Percentiles rank a stretch among this genome's conserved stretches.
These are phyloP conservation scores for Thunnus thynnus DNA, from an alignment of 2,113 vertebrate genomes.

Conservation along the genomic window DNA sequence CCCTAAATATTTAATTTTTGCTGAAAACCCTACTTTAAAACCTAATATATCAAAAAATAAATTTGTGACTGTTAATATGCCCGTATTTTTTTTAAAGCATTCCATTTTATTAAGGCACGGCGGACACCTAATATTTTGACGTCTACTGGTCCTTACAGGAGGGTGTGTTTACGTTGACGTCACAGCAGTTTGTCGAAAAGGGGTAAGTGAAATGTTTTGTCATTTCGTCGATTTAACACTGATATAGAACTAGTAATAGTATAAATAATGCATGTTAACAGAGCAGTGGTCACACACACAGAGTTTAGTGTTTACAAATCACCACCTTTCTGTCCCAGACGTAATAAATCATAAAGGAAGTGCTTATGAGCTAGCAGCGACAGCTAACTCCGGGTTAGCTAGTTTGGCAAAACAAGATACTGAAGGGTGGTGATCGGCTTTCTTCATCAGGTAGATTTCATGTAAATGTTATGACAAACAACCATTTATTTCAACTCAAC, in stretches of 20 bases:
- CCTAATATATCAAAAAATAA: accelerated
- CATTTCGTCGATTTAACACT: slow-evolving; percentile 28
- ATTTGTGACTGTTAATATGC: accelerated
- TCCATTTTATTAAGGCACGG: slow-evolving; percentile 31
- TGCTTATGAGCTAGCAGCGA: slow-evolving; percentile 58
- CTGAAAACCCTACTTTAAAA: accelerated
- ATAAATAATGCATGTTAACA: not conserved
- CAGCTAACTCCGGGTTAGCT: slow-evolving; percentile 57
- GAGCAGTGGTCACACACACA: accelerated
- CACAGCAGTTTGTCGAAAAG: slow-evolving; percentile 53
- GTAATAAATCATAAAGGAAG: slow-evolving; percentile 48
- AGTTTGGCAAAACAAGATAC: slow-evolving; percentile 32
- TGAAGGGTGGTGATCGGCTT: not conserved
- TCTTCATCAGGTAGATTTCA: not conserved
- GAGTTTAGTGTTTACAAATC: not conserved
- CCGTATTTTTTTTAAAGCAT: not conserved
- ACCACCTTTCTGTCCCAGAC: not conserved
- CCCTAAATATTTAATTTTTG: not conserved
- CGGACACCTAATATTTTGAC: slow-evolving; percentile 56
- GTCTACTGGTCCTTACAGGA: slow-evolving; percentile 55
- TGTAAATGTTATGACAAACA: not conserved
- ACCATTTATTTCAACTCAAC: not conserved
- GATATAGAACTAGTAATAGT: not conserved
- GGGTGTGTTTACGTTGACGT: slow-evolving; percentile 77
- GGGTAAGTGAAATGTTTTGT: slow-evolving; percentile 57